Percentiles rank a stretch among this genome's conserved stretches.
Conservation (phyloP, 2,888 invertebrate genomes). For the Ecdyonurus torrentis region DNA sequence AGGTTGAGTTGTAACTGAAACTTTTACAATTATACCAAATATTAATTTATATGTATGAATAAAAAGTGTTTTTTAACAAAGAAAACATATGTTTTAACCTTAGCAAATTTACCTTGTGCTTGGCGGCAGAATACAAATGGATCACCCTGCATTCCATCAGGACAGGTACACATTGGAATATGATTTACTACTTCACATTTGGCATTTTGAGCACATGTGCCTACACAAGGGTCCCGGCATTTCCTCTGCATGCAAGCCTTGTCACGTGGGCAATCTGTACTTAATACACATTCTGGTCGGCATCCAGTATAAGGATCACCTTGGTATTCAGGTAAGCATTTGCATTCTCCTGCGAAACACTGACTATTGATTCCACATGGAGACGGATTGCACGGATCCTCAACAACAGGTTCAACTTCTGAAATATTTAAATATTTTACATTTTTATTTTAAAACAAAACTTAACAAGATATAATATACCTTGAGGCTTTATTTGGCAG, state of each 20-base stretch:
- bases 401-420: constrained; percentile 10
- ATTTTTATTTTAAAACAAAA: not conserved
- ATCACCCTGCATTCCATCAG: constrained; percentile 13
- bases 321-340: constrained; percentile 39
- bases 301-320: constrained; percentile 47
- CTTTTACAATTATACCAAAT: not conserved
- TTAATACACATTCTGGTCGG: constrained; percentile 43
- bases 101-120: constrained; percentile 32
- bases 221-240: constrained; percentile 24
- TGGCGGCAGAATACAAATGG: constrained; percentile 28
- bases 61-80: not conserved
- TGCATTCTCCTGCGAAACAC: constrained; percentile 42
- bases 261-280: constrained; percentile 47
- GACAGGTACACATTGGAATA: constrained; percentile 23
- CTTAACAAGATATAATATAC: not conserved
- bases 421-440: not conserved
- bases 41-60: not conserved
- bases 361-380: constrained; percentile 38
- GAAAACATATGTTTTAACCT: not conserved
- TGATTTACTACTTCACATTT: constrained; percentile 24
- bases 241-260: constrained; percentile 39
- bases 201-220: constrained; percentile 24
- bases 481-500: constrained; percentile 50
- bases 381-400: constrained; percentile 27
- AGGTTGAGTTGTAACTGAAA: constrained; percentile 28